Base-by-base conservation (phyloP, 2,888 invertebrate genomes). In the Eupithecia centaureata region DNA sequence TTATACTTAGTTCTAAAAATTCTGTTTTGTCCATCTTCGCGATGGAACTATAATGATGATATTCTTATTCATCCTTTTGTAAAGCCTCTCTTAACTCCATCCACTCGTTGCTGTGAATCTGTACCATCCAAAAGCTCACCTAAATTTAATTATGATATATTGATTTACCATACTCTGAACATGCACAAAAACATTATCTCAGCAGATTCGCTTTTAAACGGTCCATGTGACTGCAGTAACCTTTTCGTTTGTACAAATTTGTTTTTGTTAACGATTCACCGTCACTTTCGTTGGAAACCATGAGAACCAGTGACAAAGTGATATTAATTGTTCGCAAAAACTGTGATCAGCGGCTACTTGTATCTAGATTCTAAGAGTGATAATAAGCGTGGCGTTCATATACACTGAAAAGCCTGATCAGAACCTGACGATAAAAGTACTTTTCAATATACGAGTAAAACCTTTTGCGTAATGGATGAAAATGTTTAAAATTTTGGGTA, bases 231-330 rank as follows among this genome's bases (percentile, higher is more conserved):
- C n/a, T 28, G 28, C 30, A 25, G 54, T 56, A 56, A 56, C 54
- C 54, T 56, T 56, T 56, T 28, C 47, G 22, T 28, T 30, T 56
- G 25, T 28, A 15, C 27, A 25, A 52, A 27, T 27, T 52, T 68
- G 70, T 76, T 79, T 76, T 80, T 78, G 67, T 65, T 71, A 72
- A 25, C 15, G 70, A 76, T 70, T 70, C 73, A 73, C 71, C 74
- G 77, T 83, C 86, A 83, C 87, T 88, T 86, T 88, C 86, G 77
- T 85, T 83, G 86, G 85, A 86, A 87, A 84, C 80, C 83, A 85
- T 89, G 88, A 73, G 87, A 88, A 77, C 72, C 54, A 71, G 82
- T 70, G 71, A 71, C 73, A 72, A 75, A 70, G 70, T 69, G 71
- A 69, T 69, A 68, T 74, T 71, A 71, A 74, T 76, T 75, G 65